Evolutionary conservation across 2,113 vertebrate species (phyloP).

Genomic region (Brachypteracias leptosomus): DNA sequence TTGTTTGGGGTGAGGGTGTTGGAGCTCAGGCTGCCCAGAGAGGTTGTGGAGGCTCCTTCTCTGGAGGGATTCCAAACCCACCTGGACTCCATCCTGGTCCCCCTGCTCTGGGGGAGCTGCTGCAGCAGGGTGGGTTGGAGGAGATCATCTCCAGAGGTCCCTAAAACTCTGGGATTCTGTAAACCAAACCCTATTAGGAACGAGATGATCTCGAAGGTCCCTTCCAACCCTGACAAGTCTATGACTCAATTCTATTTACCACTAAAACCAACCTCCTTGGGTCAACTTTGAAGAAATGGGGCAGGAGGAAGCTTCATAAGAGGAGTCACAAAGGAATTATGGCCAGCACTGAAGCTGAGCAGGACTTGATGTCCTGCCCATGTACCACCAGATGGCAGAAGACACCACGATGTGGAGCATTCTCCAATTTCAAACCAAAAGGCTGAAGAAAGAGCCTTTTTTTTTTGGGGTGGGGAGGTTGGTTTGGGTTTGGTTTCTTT

Average conservation of each 20-base stretch:
- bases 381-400: slow-evolving; percentile 59
- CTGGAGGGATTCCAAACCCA: no score
- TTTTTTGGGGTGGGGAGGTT: neutral
- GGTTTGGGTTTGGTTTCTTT: neutral
- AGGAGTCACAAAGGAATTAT: fast-evolving
- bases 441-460: neutral
- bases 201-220: no score
- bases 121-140: no score
- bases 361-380: fast-evolving
- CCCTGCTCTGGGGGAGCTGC: no score
- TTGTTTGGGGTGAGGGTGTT: no score
- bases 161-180: no score
- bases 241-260: neutral
- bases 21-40: no score
- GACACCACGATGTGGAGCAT: neutral
- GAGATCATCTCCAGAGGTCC: no score
- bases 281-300: neutral
- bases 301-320: neutral
- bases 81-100: no score
- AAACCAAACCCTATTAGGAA: no score
- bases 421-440: neutral
- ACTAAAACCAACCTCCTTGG: neutral
- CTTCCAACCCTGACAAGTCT: no score
- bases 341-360: fast-evolving
- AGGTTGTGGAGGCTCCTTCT: no score